phyloP scores from a whole-genome alignment of 2,797 vertebrate genomes.

The Pelobates cultripes region DNA sequence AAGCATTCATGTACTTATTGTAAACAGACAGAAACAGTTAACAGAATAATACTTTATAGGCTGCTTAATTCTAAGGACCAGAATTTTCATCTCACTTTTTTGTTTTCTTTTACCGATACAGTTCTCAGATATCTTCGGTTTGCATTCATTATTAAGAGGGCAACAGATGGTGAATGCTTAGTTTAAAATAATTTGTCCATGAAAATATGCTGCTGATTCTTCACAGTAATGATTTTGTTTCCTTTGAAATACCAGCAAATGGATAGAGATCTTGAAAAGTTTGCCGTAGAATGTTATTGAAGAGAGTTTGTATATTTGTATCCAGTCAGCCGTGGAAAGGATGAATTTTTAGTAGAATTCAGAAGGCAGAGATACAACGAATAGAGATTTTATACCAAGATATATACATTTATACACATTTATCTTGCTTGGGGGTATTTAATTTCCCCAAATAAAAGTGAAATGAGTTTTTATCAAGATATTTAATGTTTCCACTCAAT shows the following conservation, averaged over 20 bases:
- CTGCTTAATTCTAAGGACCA: constrained; percentile 23
- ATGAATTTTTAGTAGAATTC: background rate
- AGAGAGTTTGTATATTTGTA: constrained; percentile 5
- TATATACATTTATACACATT: too few relatives aligned
- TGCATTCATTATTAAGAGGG: constrained; percentile 67
- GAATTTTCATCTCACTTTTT: constrained; percentile 36
- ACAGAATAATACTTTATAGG: constrained; percentile 14
- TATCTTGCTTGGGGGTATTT: too few relatives aligned
- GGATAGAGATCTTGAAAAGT: constrained; percentile 27
- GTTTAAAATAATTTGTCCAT: constrained; percentile 70
- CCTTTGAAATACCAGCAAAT: constrained; percentile 38
- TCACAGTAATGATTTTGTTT: constrained; percentile 58
- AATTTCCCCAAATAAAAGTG: too few relatives aligned
- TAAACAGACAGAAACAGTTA: constrained; percentile 5
- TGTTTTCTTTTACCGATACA: constrained; percentile 62
- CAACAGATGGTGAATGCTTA: constrained; percentile 70
- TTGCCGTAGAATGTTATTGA: constrained; percentile 19
- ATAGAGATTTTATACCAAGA: too few relatives aligned
- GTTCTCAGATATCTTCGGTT: constrained; percentile 67
- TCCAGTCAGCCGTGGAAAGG: background rate
- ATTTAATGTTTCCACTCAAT: too few relatives aligned
- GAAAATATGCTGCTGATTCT: constrained; percentile 66
- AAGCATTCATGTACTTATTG: background rate
- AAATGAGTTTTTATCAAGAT: too few relatives aligned
- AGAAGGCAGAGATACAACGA: background rate